These are phyloP conservation scores for Zonotrichia albicollis DNA, from an alignment of 2,797 vertebrate genomes.

Conservation along the genomic window DNA sequence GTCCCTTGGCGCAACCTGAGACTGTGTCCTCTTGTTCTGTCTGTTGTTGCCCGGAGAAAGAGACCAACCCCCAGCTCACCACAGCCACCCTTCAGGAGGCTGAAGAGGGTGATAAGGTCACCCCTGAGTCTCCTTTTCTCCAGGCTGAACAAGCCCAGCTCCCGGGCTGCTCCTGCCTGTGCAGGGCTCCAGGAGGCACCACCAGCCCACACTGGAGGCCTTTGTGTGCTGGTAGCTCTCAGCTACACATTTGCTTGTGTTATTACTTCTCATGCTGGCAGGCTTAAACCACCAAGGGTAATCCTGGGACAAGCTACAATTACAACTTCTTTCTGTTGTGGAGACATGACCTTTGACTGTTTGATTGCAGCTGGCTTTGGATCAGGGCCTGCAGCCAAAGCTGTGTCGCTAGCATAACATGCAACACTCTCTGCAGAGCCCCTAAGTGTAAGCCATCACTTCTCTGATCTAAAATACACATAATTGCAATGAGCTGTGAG, in stretches of 20 bases:
- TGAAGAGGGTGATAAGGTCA: too few relatives aligned
- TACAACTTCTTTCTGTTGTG: conserved; percentile 44
- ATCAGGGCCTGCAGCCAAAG: conserved; percentile 50
- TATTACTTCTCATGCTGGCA: conserved; percentile 2
- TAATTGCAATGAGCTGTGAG: conserved; percentile 37
- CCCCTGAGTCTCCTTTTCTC: too few relatives aligned
- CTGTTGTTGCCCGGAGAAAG: too few relatives aligned
- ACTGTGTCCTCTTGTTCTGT: too few relatives aligned
- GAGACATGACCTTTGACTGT: conserved; percentile 60
- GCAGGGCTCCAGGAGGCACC: neutral
- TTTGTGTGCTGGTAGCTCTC: neutral
- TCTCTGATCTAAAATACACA: conserved; percentile 51
- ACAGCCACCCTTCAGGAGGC: too few relatives aligned
- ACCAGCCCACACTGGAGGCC: neutral
- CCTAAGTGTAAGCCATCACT: conserved; percentile 23
- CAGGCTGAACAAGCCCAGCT: too few relatives aligned
- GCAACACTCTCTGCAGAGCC: conserved; percentile 43
- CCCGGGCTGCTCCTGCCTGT: fast-evolving
- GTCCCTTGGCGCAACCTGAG: too few relatives aligned
- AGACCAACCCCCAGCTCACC: too few relatives aligned
- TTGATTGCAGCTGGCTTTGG: conserved; percentile 52
- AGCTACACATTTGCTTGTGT: neutral
- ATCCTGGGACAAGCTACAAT: conserved; percentile 52
- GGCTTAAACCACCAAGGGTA: conserved; percentile 39
- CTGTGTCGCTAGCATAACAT: conserved; percentile 3